Percentiles rank a stretch among this genome's conserved stretches.
Conservation (phyloP, 2,888 invertebrate species). For the Hirtodrosophila confusa region DNA sequence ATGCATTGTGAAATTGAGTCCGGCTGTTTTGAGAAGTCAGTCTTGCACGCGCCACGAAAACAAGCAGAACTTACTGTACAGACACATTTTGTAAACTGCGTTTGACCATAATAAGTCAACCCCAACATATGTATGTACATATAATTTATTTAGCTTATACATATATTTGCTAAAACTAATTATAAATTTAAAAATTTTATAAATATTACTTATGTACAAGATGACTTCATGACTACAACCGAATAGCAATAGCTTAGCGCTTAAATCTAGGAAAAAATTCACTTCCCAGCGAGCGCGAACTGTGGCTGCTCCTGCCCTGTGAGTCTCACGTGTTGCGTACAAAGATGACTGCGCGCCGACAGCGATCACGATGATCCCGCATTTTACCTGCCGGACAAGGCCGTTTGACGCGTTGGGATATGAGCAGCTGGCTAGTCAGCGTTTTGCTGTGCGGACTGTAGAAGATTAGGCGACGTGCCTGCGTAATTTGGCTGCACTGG, state of each 20-base stretch:
- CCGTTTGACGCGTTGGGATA: constrained; percentile 50
- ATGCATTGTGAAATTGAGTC: no score
- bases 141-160: no score
- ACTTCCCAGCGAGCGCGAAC: background rate
- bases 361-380: constrained; percentile 80
- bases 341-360: constrained; percentile 76
- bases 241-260: constrained; percentile 56
- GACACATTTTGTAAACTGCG: no score
- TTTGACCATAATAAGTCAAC: no score
- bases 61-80: no score
- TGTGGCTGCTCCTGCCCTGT: background rate
- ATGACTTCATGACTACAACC: constrained; percentile 32
- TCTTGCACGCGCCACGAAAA: no score
- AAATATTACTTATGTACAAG: constrained; percentile 24
- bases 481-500: constrained; percentile 36
- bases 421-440: constrained; percentile 70
- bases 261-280: constrained; percentile 35
- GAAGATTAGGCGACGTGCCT: constrained; percentile 72
- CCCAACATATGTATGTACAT: no score
- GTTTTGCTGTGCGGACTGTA: constrained; percentile 62
- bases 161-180: background rate
- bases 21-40: no score
- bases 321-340: constrained; percentile 49
- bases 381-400: constrained; percentile 77
- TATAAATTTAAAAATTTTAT: constrained; percentile 27